Base-by-base conservation (phyloP, 2,113 vertebrate genomes). In the Pelecanoides urinatrix region DNA sequence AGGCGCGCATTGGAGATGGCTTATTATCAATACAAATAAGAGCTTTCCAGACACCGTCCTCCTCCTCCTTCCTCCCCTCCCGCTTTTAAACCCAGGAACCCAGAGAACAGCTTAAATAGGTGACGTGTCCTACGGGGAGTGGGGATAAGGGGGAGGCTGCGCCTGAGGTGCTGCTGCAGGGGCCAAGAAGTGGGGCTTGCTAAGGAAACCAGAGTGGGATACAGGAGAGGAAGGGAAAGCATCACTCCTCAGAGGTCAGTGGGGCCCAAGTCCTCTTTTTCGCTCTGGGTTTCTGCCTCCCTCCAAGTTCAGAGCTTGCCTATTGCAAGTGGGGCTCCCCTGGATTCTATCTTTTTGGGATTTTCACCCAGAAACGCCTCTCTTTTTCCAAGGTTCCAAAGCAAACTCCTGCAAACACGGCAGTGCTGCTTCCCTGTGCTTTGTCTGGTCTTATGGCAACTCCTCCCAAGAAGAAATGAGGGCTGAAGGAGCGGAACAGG, bases 21-120 rank as follows among this genome's bases (percentile, higher is more conserved):
- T 71, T 91, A 94, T 96, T 82, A 96, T 94, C 93, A 81, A 96
- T 40, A 94, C 49, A 90, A 88, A 84, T 66, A 91, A 68, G 52
- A 82, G 78, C 79, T 97, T 94, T 65, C 52, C 66, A 91, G 74
- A 87, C 32, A 42, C 45, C 21, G 6, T 72, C 84, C 42, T 75
- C 92, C 91, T 91, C 66, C 65, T 55, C 68, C 88, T 83, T 65
- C 78, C 36, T 94, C 76, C 42, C 40, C 53, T 70, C 82, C 78
- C 55, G 42, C 56, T 78, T 96, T 90, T 75, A 88, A 97, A 88
- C 32, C 86, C 80, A 49, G 40, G 30, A 81, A 81, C 80, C 49
- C 18, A 0, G 26, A 92, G 79, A 93, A 80, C 0, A 12, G 77
- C 74, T 96, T 90, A 68, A 95, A 85, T 2, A 89, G 77, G 81